These are phyloP conservation scores for Eupeodes luniger DNA, from an alignment of 2,888 invertebrate species.

Conservation along the genomic window DNA sequence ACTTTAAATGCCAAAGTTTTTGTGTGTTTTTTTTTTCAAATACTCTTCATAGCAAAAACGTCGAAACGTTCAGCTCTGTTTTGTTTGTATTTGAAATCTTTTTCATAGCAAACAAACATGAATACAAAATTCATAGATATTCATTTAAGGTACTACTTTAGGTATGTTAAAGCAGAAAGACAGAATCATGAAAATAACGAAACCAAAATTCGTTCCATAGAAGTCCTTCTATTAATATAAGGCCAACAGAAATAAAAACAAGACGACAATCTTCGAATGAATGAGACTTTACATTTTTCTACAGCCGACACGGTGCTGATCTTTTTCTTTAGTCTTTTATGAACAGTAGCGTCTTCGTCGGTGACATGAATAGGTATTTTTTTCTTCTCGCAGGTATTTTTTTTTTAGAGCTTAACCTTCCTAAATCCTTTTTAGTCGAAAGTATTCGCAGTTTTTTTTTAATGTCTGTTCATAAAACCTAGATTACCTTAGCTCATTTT, in stretches of 20 bases:
- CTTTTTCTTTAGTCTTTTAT: no score
- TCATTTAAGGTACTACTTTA: background rate
- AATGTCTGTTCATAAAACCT: no score
- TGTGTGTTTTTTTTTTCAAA: conserved; percentile 24
- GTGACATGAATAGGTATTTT: no score
- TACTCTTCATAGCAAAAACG: background rate
- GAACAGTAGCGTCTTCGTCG: no score
- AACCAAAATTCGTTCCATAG: conserved; percentile 12
- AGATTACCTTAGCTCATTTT: no score
- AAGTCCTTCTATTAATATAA: background rate
- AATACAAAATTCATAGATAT: background rate
- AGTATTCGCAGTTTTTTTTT: no score
- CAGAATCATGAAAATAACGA: conserved; percentile 29
- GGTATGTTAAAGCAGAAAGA: conserved; percentile 16
- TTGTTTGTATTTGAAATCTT: no score
- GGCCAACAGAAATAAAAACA: background rate
- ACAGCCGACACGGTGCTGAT: background rate
- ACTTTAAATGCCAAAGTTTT: background rate
- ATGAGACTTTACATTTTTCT: background rate
- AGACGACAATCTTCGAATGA: conserved; percentile 28
- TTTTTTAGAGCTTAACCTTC: no score
- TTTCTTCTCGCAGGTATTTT: no score
- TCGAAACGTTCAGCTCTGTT: conserved; percentile 46
- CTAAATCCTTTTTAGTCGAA: no score
- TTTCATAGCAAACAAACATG: conserved; percentile 1